Evolutionary conservation across 2,888 invertebrate species (phyloP), one percentile per base, ranked within the genome.

Genomic region (Perizoma affinitatum): DNA sequence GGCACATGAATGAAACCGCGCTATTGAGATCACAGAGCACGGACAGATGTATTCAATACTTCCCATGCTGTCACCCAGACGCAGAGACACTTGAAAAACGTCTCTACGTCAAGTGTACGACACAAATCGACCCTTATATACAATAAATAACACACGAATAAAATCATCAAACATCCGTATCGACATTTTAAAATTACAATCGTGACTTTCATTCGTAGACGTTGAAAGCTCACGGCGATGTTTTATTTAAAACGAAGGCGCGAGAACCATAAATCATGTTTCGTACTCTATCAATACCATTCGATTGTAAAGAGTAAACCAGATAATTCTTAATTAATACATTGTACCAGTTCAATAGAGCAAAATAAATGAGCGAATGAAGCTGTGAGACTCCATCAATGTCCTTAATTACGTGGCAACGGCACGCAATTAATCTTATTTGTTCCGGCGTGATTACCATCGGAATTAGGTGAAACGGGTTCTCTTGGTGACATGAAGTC

Each of bases 151-250:
- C 52, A 64, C 46, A 54, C 61, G 56, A 65, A 68, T 68, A 66
- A 68, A 63, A 65, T 61, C 56, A 58, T 69, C 66, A 84, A 85
- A 85, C 81, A 82, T 72, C 79, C 84, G 79, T 83, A 86, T 87
- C 85, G 83, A 87, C 78, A 74, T 84, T 88, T 88, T 87, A 86
- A 90, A 90, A 90, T 91, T 90, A 86, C 88, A 86, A 81, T 91
- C 90, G 91, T 92, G 91, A 91, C 91, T 90, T 79, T 84, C 83
- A 82, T 85, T 84, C 85, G 82, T 83, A 85, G 83, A 84, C 79
- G 84, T 80, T 84, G 88, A 89, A 89, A 90, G 89, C 90, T 91
- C 78, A 88, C 83, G 88, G 90, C 90, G 77, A 88, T 88, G 88
- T 87, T 83, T 86, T 86, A 89, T 90, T 89, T 87, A 87, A 87